Percentiles rank a stretch among this genome's conserved stretches.
These are phyloP conservation scores for Aepyceros melampus DNA, from an alignment of 2,113 vertebrate species.

Conservation along the genomic window DNA sequence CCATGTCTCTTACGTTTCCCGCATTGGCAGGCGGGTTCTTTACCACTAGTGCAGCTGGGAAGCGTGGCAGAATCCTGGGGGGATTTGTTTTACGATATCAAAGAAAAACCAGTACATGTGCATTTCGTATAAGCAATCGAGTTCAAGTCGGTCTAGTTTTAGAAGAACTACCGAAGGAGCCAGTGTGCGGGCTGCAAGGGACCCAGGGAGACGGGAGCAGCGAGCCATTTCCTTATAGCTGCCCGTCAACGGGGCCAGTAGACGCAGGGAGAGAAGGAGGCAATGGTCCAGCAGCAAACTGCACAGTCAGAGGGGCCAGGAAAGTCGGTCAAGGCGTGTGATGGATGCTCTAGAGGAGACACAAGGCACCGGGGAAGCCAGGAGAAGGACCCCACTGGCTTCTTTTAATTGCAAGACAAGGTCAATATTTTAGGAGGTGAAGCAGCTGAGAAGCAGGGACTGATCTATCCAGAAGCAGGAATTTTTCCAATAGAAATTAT, in stretches of 20 bases:
- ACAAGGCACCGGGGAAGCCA: no score
- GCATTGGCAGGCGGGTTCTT: not conserved
- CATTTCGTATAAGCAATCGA: not conserved
- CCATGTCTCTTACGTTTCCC: not conserved
- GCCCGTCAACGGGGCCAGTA: rapidly evolving
- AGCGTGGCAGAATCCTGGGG: not conserved
- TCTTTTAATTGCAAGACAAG: rapidly evolving
- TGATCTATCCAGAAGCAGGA: not conserved
- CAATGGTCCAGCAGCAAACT: not conserved
- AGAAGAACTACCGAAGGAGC: not conserved
- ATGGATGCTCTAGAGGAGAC: rapidly evolving
- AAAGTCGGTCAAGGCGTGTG: rapidly evolving
- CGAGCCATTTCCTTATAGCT: rapidly evolving
- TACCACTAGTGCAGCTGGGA: not conserved
- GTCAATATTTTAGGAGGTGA: not conserved
- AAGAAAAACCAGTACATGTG: not conserved
- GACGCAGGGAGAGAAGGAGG: rapidly evolving
- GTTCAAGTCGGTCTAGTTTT: not conserved
- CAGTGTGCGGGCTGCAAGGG: rapidly evolving
- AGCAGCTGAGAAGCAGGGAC: not conserved
- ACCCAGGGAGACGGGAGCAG: not conserved
- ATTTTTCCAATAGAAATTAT: not conserved
- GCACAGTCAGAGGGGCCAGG: not conserved
- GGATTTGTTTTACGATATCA: not conserved
- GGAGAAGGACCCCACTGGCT: not conserved